Evolutionary conservation across 2,888 invertebrate species (phyloP), one percentile per base, ranked within the genome.

Genomic region (Muscina levida): DNA sequence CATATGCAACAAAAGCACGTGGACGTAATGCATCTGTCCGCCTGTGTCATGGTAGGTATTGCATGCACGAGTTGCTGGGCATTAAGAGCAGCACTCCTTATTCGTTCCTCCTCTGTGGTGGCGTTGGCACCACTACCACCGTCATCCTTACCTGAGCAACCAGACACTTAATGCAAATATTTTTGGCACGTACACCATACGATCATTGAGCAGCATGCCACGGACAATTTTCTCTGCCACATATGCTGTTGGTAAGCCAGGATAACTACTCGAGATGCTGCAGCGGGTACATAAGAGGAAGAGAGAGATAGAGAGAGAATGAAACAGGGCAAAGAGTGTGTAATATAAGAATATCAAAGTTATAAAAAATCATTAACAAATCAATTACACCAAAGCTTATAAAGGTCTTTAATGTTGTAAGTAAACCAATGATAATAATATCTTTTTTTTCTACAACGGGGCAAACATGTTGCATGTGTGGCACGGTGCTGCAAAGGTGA

Each of bases 171-270:
- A 85, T 66, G 88, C 89, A 83, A 89, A 89, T 85, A 89, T 89
- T 87, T 86, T 87, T 53, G 89, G 90, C 82, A 90, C 88, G 84
- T 88, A 88, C 56, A 89, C 87, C 87, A 88, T 88, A 71, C 88
- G 89, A 82, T 89, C 86, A 74, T 90, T 90, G 26, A 86, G 83
- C 59, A 89, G 83, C 48, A 90, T 85, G 13, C 89, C 90, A 79
- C 88, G 86, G 19, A 90, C 87, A 70, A 90, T 89, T 85, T 88
- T 87, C 66, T 86, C 85, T 15, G 90, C 90, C 57, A 89, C 89
- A 80, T 90, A 88, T 3, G 89, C 83, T 31, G 90, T 89, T n/a
- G 90, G 85, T 70, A 90, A 85, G 15, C 89, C 87, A 8, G 90
- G 90, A 85, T 89, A 90, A 70, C 87, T 88, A 62, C 84, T 85